Evolutionary conservation across 2,113 vertebrate species (phyloP).

Genomic region (Pluvianellus socialis): DNA sequence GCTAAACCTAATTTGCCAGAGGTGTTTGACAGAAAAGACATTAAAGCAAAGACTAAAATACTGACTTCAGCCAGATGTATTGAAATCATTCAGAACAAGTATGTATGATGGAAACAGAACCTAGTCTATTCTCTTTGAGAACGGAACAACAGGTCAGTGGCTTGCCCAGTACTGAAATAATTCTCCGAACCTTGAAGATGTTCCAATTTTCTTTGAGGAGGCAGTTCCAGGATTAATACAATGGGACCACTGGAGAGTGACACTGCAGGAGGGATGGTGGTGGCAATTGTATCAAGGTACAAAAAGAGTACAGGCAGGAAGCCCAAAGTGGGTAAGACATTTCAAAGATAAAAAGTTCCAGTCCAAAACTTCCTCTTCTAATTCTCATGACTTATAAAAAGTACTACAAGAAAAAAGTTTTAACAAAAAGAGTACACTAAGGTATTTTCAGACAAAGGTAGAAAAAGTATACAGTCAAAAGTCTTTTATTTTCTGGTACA

Average conservation of each 20-base stretch:
- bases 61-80: neutral
- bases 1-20: neutral
- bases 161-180: constrained; percentile 5
- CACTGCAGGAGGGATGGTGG: neutral
- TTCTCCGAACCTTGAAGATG: constrained; percentile 37
- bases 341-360: neutral
- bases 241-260: neutral
- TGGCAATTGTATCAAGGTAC: neutral
- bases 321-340: neutral
- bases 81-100: constrained; percentile 7
- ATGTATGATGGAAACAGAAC: neutral
- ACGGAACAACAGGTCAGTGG: neutral
- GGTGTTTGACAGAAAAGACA: constrained; percentile 2
- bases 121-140: neutral
- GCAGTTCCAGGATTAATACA: constrained; percentile 2
- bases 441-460: neutral
- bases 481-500: neutral
- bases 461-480: neutral
- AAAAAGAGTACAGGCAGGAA: neutral
- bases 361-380: neutral
- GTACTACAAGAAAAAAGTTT: neutral
- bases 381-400: neutral
- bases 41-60: neutral
- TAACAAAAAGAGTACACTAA: neutral
- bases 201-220: constrained; percentile 12